These are phyloP conservation scores for Catharus fuscescens DNA, from an alignment of 2,113 vertebrate genomes.

Conservation along the genomic window DNA sequence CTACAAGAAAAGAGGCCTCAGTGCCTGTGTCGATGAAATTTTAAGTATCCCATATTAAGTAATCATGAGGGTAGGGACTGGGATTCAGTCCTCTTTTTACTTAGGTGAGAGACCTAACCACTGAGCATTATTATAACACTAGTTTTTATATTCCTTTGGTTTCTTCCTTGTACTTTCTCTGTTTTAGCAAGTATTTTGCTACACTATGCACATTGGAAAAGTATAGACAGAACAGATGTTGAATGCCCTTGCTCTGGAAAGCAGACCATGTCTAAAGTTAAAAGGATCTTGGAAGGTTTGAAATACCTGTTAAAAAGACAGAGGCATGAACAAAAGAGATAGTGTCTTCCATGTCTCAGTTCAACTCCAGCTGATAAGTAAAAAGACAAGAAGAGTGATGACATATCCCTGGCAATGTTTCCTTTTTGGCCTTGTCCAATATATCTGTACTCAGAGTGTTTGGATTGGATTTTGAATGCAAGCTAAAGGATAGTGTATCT, in stretches of 20 bases:
- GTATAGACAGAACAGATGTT: neutral
- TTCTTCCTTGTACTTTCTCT: neutral
- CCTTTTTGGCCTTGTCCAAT: neutral
- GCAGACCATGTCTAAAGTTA: rapidly evolving
- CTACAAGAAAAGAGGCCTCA: slow-evolving; percentile 18
- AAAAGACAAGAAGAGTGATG: neutral
- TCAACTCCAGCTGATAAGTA: neutral
- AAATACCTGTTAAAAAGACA: neutral
- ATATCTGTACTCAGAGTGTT: neutral
- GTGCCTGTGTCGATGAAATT: neutral
- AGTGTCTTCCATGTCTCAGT: neutral
- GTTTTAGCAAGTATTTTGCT: slow-evolving; percentile 1
- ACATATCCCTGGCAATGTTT: neutral
- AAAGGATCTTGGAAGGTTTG: neutral
- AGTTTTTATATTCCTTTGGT: neutral
- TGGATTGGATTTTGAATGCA: neutral
- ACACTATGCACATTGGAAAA: neutral
- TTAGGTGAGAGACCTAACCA: slow-evolving; percentile 11
- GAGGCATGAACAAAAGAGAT: neutral
- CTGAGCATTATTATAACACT: neutral
- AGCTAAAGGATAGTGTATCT: neutral
- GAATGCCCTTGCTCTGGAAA: neutral
- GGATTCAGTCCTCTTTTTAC: slow-evolving; percentile 16
- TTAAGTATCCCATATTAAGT: slow-evolving; percentile 63
- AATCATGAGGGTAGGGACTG: slow-evolving; percentile 44